Evolutionary conservation across 2,888 invertebrate species (phyloP).

Genomic region (Strigamia crassipes): DNA sequence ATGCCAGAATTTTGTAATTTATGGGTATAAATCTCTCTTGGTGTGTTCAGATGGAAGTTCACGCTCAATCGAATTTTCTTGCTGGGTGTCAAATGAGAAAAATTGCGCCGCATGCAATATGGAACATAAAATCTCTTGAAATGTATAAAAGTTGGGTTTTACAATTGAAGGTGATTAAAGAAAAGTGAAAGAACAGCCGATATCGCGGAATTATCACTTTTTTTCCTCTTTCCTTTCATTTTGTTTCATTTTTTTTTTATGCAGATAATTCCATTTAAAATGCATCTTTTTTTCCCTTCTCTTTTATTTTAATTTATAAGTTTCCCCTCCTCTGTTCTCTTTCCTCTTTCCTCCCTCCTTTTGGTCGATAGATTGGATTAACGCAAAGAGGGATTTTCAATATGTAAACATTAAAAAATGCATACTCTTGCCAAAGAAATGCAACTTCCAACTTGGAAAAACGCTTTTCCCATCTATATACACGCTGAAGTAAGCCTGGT

Average conservation of each 20-base stretch:
- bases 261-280: not conserved
- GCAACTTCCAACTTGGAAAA: not conserved
- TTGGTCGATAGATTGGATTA: constrained; percentile 26
- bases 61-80: constrained; percentile 36
- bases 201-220: constrained; percentile 18
- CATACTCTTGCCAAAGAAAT: constrained; percentile 15
- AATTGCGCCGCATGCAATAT: constrained; percentile 9
- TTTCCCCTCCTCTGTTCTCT: not conserved
- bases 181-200: not conserved
- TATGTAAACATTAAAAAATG: constrained; percentile 35
- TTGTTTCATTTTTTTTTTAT: not conserved
- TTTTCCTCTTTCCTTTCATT: not conserved
- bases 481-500: constrained; percentile 5
- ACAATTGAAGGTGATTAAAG: constrained; percentile 3
- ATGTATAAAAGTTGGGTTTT: constrained; percentile 13
- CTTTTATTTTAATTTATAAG: no score
- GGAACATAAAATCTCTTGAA: not conserved
- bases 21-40: constrained; percentile 13
- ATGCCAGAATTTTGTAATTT: constrained; percentile 11
- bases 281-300: not conserved
- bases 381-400: constrained; percentile 21
- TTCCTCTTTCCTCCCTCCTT: not conserved
- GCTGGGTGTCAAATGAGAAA: constrained; percentile 22
- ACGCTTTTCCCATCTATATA: not conserved
- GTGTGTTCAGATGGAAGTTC: constrained; percentile 35